Percentiles rank a stretch among this genome's conserved stretches.
Conservation (phyloP, 2,888 invertebrate genomes). For the Tachina grossa region DNA sequence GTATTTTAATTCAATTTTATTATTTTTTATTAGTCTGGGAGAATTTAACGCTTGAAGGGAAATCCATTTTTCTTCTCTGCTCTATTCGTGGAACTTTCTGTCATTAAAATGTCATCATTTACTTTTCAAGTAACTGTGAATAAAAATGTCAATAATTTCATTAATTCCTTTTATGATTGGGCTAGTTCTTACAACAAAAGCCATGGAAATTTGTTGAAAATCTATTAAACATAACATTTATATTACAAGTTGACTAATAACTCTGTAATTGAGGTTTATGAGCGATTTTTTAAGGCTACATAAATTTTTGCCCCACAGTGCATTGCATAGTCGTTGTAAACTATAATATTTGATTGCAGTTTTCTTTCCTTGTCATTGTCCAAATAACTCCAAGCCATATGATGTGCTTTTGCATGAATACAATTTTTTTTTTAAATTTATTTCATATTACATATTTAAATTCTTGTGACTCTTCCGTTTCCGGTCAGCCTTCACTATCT, state of each 20-base stretch:
- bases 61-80: too few relatives aligned
- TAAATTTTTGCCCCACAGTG: background rate
- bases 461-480: slow-evolving; percentile 54
- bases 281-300: too few relatives aligned
- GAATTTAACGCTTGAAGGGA: too few relatives aligned
- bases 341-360: background rate
- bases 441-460: slow-evolving; percentile 43
- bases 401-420: slow-evolving; percentile 8
- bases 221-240: background rate
- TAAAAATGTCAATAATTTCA: background rate
- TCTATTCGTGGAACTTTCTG: too few relatives aligned
- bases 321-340: background rate
- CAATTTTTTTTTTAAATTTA: background rate
- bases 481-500: slow-evolving; percentile 38
- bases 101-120: background rate
- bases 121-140: background rate
- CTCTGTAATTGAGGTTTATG: too few relatives aligned
- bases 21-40: too few relatives aligned
- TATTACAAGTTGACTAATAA: background rate
- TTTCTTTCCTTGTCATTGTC: background rate
- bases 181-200: too few relatives aligned
- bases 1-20: too few relatives aligned
- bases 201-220: too few relatives aligned
- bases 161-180: too few relatives aligned
- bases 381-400: slow-evolving; percentile 13